Evolutionary conservation across 2,888 invertebrate genomes (phyloP).

Genomic region (Adelphocoris suturalis): DNA sequence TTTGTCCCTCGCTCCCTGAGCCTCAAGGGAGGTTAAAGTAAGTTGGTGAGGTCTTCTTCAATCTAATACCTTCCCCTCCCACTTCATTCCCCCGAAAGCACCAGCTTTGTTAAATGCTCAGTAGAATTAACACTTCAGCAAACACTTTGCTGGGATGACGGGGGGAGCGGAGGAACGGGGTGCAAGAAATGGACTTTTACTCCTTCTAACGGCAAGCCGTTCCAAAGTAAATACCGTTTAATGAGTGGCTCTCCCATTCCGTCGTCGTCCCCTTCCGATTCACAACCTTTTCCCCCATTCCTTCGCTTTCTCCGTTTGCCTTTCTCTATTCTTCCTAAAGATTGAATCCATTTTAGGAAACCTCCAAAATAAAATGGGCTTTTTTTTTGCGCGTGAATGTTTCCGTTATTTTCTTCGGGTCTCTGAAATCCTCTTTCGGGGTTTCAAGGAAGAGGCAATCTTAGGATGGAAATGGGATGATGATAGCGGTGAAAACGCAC

Average conservation of each 20-base stretch:
- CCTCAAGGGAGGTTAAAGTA: constrained; percentile 19
- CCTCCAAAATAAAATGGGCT: neutral
- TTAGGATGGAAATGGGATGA: neutral
- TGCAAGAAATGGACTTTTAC: constrained; percentile 70
- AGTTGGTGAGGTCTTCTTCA: constrained; percentile 46
- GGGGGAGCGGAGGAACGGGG: neutral
- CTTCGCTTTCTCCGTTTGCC: too few species aligned
- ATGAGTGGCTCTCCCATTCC: constrained; percentile 43
- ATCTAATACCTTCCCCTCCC: constrained; percentile 43
- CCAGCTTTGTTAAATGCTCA: constrained; percentile 67
- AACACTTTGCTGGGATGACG: constrained; percentile 46
- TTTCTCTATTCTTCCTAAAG: constrained; percentile 24
- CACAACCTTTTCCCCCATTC: constrained; percentile 22
- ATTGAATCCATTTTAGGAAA: constrained; percentile 43
- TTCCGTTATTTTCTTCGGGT: neutral
- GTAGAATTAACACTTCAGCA: constrained; percentile 73
- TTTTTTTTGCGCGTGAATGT: neutral
- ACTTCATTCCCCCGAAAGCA: neutral
- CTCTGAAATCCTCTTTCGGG: neutral
- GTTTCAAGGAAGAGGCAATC: neutral
- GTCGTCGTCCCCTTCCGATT: neutral
- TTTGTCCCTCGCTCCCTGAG: neutral
- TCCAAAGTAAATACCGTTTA: constrained; percentile 67
- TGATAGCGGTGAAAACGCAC: neutral
- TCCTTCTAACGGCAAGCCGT: constrained; percentile 44